A percentile compares a stretch with the other conserved stretches of the same genome.
Evolutionary conservation across 2,113 vertebrate genomes (phyloP).

Genomic region (Rostratula benghalensis): DNA sequence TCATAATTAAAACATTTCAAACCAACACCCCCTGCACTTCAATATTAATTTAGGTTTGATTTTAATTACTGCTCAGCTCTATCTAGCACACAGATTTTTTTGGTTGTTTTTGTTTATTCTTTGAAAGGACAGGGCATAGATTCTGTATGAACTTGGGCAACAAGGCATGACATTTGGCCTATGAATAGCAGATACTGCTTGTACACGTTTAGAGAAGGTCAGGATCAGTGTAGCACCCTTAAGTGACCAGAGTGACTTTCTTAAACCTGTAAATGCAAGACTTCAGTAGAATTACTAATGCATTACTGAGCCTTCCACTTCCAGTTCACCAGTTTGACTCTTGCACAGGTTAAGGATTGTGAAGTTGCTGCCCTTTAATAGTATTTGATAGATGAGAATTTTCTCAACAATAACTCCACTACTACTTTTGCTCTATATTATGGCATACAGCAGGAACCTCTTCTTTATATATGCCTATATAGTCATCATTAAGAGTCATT

Average conservation of each 20-base stretch:
- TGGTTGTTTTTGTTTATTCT: not conserved
- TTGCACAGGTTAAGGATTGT: not conserved
- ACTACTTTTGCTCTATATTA: not conserved
- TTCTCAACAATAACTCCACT: not conserved
- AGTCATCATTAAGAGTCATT: not conserved
- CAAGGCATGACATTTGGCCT: not conserved
- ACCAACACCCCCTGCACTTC: not conserved
- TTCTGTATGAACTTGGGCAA: not conserved
- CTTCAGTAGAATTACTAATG: not conserved
- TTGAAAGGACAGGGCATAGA: not conserved
- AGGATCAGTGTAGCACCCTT: not conserved
- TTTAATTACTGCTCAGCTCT: not conserved
- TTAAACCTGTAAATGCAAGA: not conserved
- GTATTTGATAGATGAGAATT: not conserved
- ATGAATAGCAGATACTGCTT: not conserved
- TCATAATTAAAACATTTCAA: constrained; percentile 15
- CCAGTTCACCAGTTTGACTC: not conserved
- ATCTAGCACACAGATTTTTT: not conserved
- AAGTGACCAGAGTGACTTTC: not conserved
- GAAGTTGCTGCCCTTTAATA: not conserved
- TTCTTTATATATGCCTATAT: not conserved
- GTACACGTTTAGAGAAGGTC: not conserved
- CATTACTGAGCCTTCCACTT: not conserved
- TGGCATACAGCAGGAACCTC: not conserved
- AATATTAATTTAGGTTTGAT: not conserved